Percentiles rank a stretch among this genome's conserved stretches.
These are phyloP conservation scores for Himalopsyche kuldschensis DNA, from an alignment of 2,888 invertebrate genomes.

Conservation along the genomic window DNA sequence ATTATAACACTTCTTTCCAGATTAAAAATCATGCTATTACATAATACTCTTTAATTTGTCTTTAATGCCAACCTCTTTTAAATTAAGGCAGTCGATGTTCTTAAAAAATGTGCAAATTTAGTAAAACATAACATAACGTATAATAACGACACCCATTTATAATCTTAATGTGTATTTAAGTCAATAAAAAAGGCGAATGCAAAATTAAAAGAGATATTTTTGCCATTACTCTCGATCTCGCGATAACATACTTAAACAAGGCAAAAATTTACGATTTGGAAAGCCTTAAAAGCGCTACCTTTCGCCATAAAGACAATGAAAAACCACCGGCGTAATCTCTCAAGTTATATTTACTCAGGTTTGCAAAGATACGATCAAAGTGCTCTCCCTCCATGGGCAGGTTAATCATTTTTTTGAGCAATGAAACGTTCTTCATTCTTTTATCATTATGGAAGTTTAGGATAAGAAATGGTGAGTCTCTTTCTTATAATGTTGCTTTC, in stretches of 20 bases:
- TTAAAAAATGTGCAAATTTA: neutral
- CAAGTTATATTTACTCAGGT: constrained; percentile 10
- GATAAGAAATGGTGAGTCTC: neutral
- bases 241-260: neutral
- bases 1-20: too few species aligned
- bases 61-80: too few species aligned
- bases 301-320: neutral
- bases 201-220: constrained; percentile 1
- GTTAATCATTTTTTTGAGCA: constrained; percentile 28
- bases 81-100: too few species aligned
- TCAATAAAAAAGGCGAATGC: neutral
- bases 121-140: neutral
- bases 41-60: too few species aligned
- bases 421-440: constrained; percentile 25
- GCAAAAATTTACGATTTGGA: neutral
- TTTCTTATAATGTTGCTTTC: neutral
- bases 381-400: neutral
- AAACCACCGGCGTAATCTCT: neutral
- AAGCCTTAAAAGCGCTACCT: neutral
- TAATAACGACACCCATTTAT: neutral
- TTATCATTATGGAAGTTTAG: constrained; percentile 16
- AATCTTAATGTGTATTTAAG: neutral
- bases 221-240: neutral
- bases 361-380: neutral
- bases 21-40: too few species aligned